phyloP scores from a whole-genome alignment of 2,797 vertebrate genomes.

The Simalia tracyae region DNA sequence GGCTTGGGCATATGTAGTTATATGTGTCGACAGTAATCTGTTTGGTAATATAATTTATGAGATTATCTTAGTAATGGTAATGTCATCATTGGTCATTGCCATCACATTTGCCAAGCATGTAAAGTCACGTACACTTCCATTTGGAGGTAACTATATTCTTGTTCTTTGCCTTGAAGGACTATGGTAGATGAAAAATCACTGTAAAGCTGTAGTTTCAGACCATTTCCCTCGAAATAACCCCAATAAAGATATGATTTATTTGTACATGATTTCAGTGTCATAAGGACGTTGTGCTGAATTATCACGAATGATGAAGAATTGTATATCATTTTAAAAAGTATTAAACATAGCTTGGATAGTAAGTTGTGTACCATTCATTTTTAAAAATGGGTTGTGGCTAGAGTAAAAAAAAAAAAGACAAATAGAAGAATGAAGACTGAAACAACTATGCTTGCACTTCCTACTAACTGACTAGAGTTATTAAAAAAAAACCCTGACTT shows the following conservation, averaged over 20 bases:
- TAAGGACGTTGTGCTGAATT: not conserved
- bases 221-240: not conserved
- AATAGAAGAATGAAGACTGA: not conserved
- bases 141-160: conserved; percentile 30
- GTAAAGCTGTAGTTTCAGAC: not conserved
- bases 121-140: not conserved
- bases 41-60: conserved; percentile 21
- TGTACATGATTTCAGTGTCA: not conserved
- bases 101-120: not conserved
- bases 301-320: not conserved
- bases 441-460: not conserved
- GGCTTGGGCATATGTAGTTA: conserved; percentile 9
- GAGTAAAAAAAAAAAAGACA: not conserved
- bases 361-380: not conserved
- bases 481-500: not conserved
- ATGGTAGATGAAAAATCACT: not conserved
- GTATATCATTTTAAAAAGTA: not conserved
- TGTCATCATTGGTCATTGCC: conserved; percentile 1
- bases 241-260: not conserved
- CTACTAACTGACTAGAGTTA: not conserved
- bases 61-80: conserved; percentile 6
- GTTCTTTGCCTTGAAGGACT: not conserved
- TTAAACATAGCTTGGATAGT: not conserved
- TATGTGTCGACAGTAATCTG: conserved; percentile 37
- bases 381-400: not conserved